Base-by-base conservation (phyloP, 2,113 vertebrate genomes). In the Crypturellus undulatus region DNA sequence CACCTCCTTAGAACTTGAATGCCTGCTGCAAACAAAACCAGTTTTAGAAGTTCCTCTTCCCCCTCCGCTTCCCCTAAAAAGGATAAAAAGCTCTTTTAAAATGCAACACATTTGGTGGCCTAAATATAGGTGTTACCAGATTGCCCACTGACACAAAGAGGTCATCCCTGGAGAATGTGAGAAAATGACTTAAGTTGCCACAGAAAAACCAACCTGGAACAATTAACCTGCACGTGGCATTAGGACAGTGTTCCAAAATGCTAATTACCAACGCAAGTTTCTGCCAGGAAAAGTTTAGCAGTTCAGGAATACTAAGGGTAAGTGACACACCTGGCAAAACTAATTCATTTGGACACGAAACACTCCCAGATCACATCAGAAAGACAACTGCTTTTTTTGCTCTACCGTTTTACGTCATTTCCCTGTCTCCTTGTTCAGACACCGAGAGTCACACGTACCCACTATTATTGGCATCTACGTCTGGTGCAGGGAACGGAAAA, bases 121-220 rank as follows among this genome's bases (percentile, higher is more conserved):
- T 95, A 94, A 84, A 90, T 92, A 84, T 47, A 76, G 70, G n/a
- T 84, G 83, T 89, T 89, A 87, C 69, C 90, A 94, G 92, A 91
- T 87, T 68, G 63, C 58, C 54, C n/a, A 38, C 88, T 90, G 92
- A 94, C 47, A 1, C 87, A 95, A 93, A 79, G 92, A 93, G 88
- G 86, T 67, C 90, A 92, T 56, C 92, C 87, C 32, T 34, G 49
- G 71, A 93, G 82, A 92, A 79, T 63, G 70, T 87, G 73, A 95
- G 90, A 92, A 96, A 96, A 96, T 63, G 6, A 93, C 90, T 92
- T 84, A 65, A 65, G 77, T 90, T 96, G 96, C 88, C 67, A 11
- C 64, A 79, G 26, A 89, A 85, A 93, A 82, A 93, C 84, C 54
- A 59, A 71, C 95, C 90, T 96, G 93, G 88, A 94, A 94, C n/a